phyloP scores from a whole-genome alignment of 2,888 invertebrate species.

The Micropterix aruncella region DNA sequence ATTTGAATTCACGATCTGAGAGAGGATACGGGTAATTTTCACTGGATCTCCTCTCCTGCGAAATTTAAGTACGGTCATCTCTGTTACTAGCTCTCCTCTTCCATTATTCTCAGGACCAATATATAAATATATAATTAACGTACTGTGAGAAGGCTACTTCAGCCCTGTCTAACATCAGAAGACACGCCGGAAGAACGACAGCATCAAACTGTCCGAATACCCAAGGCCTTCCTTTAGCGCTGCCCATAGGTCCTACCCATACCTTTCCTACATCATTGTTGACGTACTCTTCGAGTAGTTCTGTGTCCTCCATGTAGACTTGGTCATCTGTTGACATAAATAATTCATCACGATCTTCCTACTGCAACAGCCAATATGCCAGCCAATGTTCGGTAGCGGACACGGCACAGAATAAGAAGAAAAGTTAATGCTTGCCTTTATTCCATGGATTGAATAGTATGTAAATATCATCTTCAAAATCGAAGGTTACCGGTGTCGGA shows the following conservation, averaged over 20 bases:
- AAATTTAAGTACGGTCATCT: too few relatives aligned
- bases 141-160: constrained; percentile 41
- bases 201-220: constrained; percentile 71
- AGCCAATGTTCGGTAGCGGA: too few relatives aligned
- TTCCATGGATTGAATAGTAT: constrained; percentile 76
- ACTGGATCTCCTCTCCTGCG: constrained; percentile 54
- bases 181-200: constrained; percentile 51
- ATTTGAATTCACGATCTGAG: constrained; percentile 60
- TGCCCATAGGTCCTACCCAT: constrained; percentile 65
- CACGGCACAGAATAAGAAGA: too few relatives aligned
- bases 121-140: constrained; percentile 15
- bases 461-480: constrained; percentile 54
- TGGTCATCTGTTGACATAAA: constrained; percentile 65
- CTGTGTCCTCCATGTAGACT: constrained; percentile 58
- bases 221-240: constrained; percentile 67
- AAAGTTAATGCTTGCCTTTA: constrained; percentile 58
- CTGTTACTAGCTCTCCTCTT: too few relatives aligned
- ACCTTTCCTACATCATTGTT: constrained; percentile 74
- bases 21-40: constrained; percentile 51
- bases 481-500: constrained; percentile 29
- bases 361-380: too few relatives aligned
- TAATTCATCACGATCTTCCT: too few relatives aligned
- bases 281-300: constrained; percentile 60
- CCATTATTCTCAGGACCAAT: constrained; percentile 4
- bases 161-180: constrained; percentile 55